Evolutionary conservation across 2,113 vertebrate species (phyloP), one percentile per base, ranked within the genome.

Genomic region (Oceanites oceanicus): DNA sequence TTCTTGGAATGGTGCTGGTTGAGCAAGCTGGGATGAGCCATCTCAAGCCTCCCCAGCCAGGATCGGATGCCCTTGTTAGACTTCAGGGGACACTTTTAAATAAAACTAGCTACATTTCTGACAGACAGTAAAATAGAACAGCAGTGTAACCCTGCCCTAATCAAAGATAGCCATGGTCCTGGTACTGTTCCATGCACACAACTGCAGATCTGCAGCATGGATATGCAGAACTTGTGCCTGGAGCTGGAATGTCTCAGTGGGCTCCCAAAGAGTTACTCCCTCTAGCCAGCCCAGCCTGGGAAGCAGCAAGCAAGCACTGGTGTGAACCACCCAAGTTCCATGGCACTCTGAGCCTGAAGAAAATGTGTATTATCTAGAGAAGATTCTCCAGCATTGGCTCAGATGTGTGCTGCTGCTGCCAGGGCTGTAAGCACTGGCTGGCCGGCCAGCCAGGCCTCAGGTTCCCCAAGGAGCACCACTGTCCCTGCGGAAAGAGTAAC

Each of bases 211-310:
- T 1, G 3, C 61, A 38, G 55, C 45, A 45, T 1, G 1, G 66
- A 36, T 14, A 42, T 23, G 49, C 79, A 79, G 56, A 26, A 36
- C 59, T 72, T 42, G 58, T 55, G 80, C 49, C 59, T 63, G 84
- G 59, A 95, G 89, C 52, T 83, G 89, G 94, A 96, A 95, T 86
- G 82, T 83, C 74, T 93, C 56, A 22, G 40, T 8, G 62, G 78
- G 70, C 71, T 91, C 76, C 84, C 32, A 29, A 4, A 59, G 62
- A 36, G 30, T 7, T 26, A 25, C 13, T 34, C 42, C 47, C 75
- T 85, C 70, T 5, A 49, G 27, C 76, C 72, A 77, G 68, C 62
- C 36, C 63, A 70, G 90, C 47, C 59, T 34, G 53, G 42, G 42
- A 83, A 70, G 30, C 50, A 70, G 56, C 47, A 62, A 90, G 78